A percentile compares a stretch with the other conserved stretches of the same genome.
These are phyloP conservation scores for Rhogogaster chlorosoma DNA, from an alignment of 2,888 invertebrate species.

Conservation along the genomic window DNA sequence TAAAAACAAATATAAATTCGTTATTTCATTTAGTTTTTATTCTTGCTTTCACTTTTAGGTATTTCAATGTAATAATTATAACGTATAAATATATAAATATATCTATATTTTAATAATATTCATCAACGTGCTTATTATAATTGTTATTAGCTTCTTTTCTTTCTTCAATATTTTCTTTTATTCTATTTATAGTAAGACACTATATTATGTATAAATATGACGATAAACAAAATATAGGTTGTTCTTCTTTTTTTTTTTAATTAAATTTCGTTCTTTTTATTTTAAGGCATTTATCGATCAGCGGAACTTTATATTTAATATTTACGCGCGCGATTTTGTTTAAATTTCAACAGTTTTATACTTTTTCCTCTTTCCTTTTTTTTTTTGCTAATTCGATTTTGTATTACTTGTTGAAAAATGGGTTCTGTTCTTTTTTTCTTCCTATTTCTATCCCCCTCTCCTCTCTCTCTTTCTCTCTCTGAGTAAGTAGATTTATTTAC, in stretches of 20 bases:
- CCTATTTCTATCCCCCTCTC: not conserved
- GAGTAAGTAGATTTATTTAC: not conserved
- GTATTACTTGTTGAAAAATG: not conserved
- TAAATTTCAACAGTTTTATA: not conserved
- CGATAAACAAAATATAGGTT: not conserved
- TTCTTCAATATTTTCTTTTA: not conserved
- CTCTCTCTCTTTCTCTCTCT: not conserved
- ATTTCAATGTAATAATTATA: not conserved
- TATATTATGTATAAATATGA: not conserved
- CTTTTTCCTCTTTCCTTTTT: not conserved
- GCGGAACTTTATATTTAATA: not conserved
- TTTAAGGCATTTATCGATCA: slow-evolving; percentile 1
- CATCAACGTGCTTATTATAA: not conserved
- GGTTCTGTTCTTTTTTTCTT: not conserved
- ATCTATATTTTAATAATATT: not conserved
- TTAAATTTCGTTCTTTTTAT: not conserved
- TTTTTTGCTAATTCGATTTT: not conserved
- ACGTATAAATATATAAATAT: not conserved
- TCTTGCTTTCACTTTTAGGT: not conserved
- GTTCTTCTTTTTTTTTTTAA: not conserved
- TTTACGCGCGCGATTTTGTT: slow-evolving; percentile 16
- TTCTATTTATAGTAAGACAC: slow-evolving; percentile 22
- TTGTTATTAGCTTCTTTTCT: not conserved
- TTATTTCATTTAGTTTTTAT: not conserved
- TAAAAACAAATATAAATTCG: too few relatives aligned